Base-by-base conservation (phyloP, 2,113 vertebrate genomes). In the Corythaeola cristata region DNA sequence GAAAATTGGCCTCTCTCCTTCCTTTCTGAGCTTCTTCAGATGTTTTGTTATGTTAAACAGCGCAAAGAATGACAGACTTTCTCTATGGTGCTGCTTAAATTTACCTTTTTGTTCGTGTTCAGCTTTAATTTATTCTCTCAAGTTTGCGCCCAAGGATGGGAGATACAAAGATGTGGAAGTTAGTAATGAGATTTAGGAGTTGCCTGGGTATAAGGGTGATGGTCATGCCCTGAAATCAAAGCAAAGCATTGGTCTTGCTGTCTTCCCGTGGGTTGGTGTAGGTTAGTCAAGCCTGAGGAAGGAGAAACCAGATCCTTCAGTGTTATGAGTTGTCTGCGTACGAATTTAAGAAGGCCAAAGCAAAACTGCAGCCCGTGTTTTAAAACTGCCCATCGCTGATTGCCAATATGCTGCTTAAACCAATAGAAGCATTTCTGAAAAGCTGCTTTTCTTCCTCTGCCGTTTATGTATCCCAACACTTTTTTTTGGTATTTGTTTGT, bases 11-110 rank as follows among this genome's bases (percentile, higher is more conserved):
- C 85, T 96, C 56, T 93, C 74, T 44, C 75, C 64, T 85, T 79
- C 73, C 68, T 93, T 88, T 85, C 27, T 91, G 88, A 96, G 82
- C 75, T 90, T 50, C 92, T 87, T 96, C 89, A 94, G 90, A 93
- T 88, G 81, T 72, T 95, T 96, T 97, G 87, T 96, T 88, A 96
- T 95, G 96, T 88, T 96, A 96, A 97, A 77, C 64, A 71, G 50
- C 30, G 81, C 44, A 44, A 63, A 89, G 62, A 96, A 96, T 95
- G 92, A 63, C 85, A 49, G 73, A 49, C 71, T 95, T 90, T 87
- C 83, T 95, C 68, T 82, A 21, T 90, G 67, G 55, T 35, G 68
- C 68, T 77, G 85, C 91, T 89, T 84, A 81, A 86, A 80, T 86
- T 75, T 69, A 92, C 90, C 76, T 96, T 97, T 90, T 95, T 95